Base-by-base conservation (phyloP, 2,797 vertebrate species). In the Dermochelys coriacea region DNA sequence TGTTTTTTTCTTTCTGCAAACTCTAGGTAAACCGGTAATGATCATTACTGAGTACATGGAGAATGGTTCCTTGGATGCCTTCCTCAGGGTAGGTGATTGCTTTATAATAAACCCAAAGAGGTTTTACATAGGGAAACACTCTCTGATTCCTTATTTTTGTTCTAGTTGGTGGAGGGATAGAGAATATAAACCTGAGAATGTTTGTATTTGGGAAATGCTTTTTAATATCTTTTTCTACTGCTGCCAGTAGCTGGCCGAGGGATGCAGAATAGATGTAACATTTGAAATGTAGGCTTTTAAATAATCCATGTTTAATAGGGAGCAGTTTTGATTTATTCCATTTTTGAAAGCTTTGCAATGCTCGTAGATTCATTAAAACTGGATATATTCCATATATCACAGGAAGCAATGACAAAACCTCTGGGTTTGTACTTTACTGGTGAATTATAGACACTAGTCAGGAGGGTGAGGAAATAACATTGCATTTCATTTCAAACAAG, bases 41-140 rank as follows among this genome's bases (percentile, higher is more conserved):
- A 99, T 99, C 98, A 99, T 99, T 98, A 99, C 99, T 2, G 99
- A 99, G 97, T 99, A 99, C 98, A 99, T 99, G 99, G 99, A 99
- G 96, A 99, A 99, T 47, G 99, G 99, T 89, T 99, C 99, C 41
- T 98, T 99, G 99, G 99, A 99, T 98, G 99, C 99, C 85, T 99
- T 99, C 98, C 99, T 99, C 97, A 98, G 99, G 99, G 99, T 99
- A 98, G 94, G 99, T 99, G 97, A 96, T 97, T 94, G 86, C 82
- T 97, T 96, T 91, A 54, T 93, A 87, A 84, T 86, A 97, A 97
- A 82, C 37, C 59, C 90, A 88, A 91, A 41, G 50, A 45, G 71
- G 82, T 90, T 94, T 87, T 88, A 55, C 41, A 75, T 78, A 86
- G 52, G 82, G 84, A 92, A 87, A 85, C 2, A 25, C 52, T 57